Base-by-base conservation (phyloP, 2,113 vertebrate species). In the Bubalus kerabau region DNA sequence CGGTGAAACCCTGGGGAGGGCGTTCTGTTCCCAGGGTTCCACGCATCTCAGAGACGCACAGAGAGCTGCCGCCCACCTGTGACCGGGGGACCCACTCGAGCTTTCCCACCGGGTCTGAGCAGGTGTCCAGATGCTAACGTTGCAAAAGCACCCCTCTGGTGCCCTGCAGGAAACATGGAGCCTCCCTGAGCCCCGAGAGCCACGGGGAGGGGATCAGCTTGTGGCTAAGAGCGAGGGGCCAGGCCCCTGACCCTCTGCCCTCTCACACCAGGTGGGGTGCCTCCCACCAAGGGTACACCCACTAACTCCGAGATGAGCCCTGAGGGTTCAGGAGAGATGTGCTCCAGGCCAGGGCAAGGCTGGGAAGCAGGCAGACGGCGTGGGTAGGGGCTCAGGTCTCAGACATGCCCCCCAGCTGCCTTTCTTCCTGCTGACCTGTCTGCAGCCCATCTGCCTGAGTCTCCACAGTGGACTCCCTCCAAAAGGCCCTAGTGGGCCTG, bases 321-420 rank as follows among this genome's bases (percentile, higher is more conserved):
- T 1, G 4, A 81, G n/a, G 21, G 46, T 23, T 76, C 30, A 36
- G 50, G 46, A 17, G 13, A 36, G 56, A 40, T 1, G 32, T 21
- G 52, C 30, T 21, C 56, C 13, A 23, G n/a, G 36, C 28, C 19
- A 6, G 11, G 30, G 8, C 23, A 54, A 28, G 48, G 14, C 12
- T 17, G 10, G 4, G 48, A 6, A 36, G 11, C 7, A 46, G 9
- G 74, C 2, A 8, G 16, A 1, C 2, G 4, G 26, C 4, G 1
- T 2, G 4, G 26, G 32, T 46, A n/a, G 43, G 56, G 56, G 36
- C n/a, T 56, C 2, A 56, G 52, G 4, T 28, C 59, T 54, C 57
- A 7, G 56, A 32, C 24, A 11, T 16, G 16, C 32, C 50, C 32
- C 28, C 13, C 1, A 2, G 12, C n/a, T 9, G 57, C 14, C 26